These are phyloP conservation scores for Mormyrus proboscirostris DNA, from an alignment of 2,797 vertebrate genomes.

Conservation along the genomic window DNA sequence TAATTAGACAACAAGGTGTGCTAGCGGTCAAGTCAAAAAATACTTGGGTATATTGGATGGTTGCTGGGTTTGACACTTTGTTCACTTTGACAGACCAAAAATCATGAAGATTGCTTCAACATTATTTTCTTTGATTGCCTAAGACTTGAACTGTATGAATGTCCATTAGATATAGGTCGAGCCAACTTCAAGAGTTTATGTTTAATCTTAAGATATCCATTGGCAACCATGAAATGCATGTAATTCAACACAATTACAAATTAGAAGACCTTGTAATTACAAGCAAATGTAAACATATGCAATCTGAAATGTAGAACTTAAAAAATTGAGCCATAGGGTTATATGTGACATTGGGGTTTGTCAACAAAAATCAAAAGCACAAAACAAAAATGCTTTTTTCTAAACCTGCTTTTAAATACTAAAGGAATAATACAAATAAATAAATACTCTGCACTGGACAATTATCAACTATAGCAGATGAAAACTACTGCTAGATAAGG, in stretches of 20 bases:
- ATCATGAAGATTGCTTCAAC: background rate
- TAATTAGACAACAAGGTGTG: background rate
- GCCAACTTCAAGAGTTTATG: background rate
- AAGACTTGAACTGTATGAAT: background rate
- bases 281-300: background rate
- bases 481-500: background rate
- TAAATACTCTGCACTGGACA: background rate
- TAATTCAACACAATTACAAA: background rate
- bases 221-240: background rate
- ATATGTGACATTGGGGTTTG: background rate
- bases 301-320: background rate
- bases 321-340: background rate
- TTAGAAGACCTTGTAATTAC: background rate
- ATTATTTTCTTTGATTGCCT: background rate
- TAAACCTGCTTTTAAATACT: background rate
- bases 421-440: background rate
- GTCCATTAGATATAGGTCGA: background rate
- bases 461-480: constrained; percentile 1
- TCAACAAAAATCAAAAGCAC: background rate
- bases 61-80: background rate
- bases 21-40: background rate
- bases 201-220: background rate
- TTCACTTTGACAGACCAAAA: background rate
- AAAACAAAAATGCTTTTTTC: background rate
- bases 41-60: background rate